phyloP scores from a whole-genome alignment of 2,113 vertebrate genomes.

The Anolis carolinensis region DNA sequence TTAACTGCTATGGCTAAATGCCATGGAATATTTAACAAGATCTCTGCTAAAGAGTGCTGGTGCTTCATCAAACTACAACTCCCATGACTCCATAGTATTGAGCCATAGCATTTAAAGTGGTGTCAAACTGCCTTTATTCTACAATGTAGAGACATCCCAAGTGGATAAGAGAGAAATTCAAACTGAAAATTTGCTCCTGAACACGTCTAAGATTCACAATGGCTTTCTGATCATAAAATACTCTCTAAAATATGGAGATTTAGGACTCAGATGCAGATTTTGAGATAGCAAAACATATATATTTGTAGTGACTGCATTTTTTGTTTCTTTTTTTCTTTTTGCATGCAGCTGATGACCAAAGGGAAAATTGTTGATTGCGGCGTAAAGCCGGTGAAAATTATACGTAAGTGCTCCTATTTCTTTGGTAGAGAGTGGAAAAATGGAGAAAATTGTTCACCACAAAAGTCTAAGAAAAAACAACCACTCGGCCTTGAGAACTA shows the following conservation, averaged over 20 bases:
- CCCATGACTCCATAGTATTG: too few relatives aligned
- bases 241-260: too few relatives aligned
- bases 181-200: neutral
- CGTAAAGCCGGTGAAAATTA: constrained; percentile 60
- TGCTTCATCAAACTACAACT: too few relatives aligned
- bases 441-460: neutral
- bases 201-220: neutral
- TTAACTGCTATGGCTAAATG: too few relatives aligned
- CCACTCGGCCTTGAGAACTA: neutral
- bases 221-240: neutral
- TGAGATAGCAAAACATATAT: neutral
- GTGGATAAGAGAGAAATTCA: neutral
- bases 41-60: too few relatives aligned
- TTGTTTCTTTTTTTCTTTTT: constrained; percentile 47
- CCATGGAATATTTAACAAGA: too few relatives aligned
- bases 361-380: constrained; percentile 75
- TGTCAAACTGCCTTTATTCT: too few relatives aligned
- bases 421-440: neutral
- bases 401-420: constrained; percentile 48
- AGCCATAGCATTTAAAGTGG: too few relatives aligned
- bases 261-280: neutral
- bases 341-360: constrained; percentile 76
- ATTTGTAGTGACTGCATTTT: neutral
- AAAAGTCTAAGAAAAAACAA: too few relatives aligned
- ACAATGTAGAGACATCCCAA: too few relatives aligned